Conservation (phyloP, 2,797 vertebrate genomes). For the Tapirus indicus region DNA sequence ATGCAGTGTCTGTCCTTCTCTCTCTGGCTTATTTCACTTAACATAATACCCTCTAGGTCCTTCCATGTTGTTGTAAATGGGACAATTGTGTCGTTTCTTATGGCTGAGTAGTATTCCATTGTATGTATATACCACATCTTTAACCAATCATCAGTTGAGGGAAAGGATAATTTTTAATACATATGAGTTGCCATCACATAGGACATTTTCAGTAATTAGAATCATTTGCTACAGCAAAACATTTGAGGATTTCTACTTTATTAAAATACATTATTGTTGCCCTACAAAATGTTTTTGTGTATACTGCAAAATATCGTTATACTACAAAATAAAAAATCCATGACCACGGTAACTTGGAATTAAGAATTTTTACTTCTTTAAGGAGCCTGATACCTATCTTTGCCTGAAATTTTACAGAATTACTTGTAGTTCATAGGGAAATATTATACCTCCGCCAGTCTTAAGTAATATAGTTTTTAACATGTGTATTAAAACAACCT, state of each 20-base stretch:
- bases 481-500: not conserved
- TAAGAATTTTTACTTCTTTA: not conserved
- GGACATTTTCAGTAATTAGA: not conserved
- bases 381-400: not conserved
- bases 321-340: not conserved
- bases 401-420: not conserved
- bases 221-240: not conserved
- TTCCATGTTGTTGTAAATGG: too few species aligned
- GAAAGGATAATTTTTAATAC: not conserved
- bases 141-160: too few species aligned
- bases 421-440: not conserved
- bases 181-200: rapidly evolving
- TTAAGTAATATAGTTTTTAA: not conserved
- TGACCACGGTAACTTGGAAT: not conserved
- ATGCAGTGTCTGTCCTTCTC: too few species aligned
- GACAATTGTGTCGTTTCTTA: too few species aligned
- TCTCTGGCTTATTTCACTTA: too few species aligned
- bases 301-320: too few species aligned
- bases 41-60: too few species aligned
- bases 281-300: not conserved
- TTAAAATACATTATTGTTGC: too few species aligned
- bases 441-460: rapidly evolving
- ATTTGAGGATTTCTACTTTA: not conserved
- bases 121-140: too few species aligned
- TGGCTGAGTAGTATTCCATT: too few species aligned